phyloP scores from a whole-genome alignment of 2,113 vertebrate species.

The Glareola pratincola region DNA sequence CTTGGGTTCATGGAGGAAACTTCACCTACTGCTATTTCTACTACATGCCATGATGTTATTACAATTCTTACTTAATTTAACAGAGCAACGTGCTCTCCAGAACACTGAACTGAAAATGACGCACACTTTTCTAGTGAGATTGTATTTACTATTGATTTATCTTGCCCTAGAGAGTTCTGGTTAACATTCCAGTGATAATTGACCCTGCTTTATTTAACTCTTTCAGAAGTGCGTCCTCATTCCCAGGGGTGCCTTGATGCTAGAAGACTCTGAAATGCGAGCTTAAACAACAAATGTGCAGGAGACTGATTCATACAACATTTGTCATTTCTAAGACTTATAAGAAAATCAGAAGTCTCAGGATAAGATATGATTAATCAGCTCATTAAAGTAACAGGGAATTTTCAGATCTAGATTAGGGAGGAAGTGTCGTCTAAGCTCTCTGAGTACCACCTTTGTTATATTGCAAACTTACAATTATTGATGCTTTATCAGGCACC shows the following conservation, averaged over 20 bases:
- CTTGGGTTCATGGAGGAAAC: conserved; percentile 43
- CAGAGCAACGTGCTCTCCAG: conserved; percentile 43
- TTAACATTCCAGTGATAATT: conserved; percentile 55
- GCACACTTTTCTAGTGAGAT: background rate
- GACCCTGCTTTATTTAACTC: conserved; percentile 43
- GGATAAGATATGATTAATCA: background rate
- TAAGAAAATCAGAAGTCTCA: background rate
- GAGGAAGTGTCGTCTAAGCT: background rate
- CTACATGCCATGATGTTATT: conserved; percentile 39
- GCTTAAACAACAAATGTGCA: background rate
- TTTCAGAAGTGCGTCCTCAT: background rate
- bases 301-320: background rate
- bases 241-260: background rate
- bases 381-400: background rate
- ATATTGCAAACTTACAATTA: background rate
- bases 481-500: background rate
- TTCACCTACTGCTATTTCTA: conserved; percentile 61
- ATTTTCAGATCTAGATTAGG: background rate
- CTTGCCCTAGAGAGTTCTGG: conserved; percentile 35
- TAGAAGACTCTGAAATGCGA: background rate
- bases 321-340: background rate
- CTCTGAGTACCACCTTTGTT: background rate
- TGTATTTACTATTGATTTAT: conserved; percentile 61
- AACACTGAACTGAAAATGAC: conserved; percentile 44
- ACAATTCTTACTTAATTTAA: conserved; percentile 71